Conservation (phyloP, 2,797 vertebrate species). For the Tapirus indicus region DNA sequence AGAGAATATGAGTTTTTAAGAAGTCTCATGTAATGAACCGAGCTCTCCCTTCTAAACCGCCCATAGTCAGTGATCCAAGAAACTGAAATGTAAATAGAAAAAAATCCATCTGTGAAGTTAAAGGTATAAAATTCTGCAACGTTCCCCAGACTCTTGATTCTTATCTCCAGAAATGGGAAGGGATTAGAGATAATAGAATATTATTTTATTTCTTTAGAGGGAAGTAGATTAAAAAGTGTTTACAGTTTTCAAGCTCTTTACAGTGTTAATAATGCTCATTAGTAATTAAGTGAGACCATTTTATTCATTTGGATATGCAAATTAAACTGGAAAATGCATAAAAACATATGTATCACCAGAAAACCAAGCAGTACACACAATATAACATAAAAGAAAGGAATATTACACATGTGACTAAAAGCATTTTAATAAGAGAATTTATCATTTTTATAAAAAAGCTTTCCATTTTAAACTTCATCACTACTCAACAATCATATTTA, state of each 20-base stretch:
- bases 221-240: background rate
- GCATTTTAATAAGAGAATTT: constrained; percentile 47
- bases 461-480: background rate
- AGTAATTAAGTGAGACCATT: background rate
- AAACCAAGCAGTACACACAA: background rate
- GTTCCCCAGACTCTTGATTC: background rate
- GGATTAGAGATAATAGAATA: background rate
- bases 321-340: background rate
- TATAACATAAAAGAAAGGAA: constrained; percentile 2
- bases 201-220: background rate
- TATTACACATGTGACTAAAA: constrained; percentile 31
- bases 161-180: background rate
- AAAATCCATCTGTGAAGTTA: background rate
- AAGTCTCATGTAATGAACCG: background rate
- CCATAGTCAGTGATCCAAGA: background rate
- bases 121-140: background rate
- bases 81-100: background rate
- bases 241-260: background rate
- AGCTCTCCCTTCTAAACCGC: background rate
- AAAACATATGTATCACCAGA: background rate
- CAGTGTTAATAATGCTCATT: background rate
- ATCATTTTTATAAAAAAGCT: constrained; percentile 3
- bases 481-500: constrained; percentile 49
- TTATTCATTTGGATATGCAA: background rate
- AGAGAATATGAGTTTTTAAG: background rate